phyloP scores from a whole-genome alignment of 2,888 invertebrate genomes.

The Sminthurinus aureus region DNA sequence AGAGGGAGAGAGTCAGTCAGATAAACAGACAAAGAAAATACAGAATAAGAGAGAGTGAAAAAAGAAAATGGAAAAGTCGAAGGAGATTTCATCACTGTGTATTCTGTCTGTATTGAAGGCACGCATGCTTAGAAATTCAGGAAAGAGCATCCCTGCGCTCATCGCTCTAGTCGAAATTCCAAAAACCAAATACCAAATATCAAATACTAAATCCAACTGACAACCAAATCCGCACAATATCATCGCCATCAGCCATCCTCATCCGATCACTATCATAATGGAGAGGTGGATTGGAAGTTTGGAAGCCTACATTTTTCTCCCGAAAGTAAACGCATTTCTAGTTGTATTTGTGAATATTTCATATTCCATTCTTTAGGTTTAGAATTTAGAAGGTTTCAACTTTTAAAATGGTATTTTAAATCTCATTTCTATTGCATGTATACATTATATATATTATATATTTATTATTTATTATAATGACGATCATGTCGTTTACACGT shows the following conservation, averaged over 20 bases:
- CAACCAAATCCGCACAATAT: neutral
- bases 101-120: neutral
- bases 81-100: neutral
- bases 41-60: neutral
- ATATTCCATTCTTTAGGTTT: neutral
- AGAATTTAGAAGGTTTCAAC: neutral
- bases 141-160: neutral
- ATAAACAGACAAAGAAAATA: neutral
- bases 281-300: neutral
- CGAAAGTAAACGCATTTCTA: neutral
- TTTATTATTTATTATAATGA: no score
- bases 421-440: no score
- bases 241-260: no score
- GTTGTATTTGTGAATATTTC: no score
- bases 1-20: no score
- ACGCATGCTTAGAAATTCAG: slow-evolving; percentile 1
- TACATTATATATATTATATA: no score
- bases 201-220: neutral
- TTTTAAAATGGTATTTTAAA: neutral
- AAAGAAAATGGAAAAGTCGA: neutral
- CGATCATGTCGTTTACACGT: no score
- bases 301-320: neutral
- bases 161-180: neutral
- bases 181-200: no score
- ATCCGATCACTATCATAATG: neutral